Conservation (phyloP, 2,888 invertebrate genomes). For the Xestia ashworthii region DNA sequence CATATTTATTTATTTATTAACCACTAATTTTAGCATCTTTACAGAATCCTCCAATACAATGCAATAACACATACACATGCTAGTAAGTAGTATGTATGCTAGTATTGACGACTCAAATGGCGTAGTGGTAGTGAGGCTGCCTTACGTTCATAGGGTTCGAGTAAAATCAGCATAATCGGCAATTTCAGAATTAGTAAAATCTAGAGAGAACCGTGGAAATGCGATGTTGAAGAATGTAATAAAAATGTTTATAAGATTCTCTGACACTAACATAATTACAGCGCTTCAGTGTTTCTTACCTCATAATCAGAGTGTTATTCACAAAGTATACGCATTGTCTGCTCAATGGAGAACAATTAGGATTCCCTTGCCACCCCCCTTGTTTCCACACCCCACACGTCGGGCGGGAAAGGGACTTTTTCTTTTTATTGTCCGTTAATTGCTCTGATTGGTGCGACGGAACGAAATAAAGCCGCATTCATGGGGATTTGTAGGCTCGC, state of each 20-base stretch:
- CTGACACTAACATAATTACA: conserved; percentile 20
- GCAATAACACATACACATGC: background rate
- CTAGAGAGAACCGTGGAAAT: background rate
- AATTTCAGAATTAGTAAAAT: background rate
- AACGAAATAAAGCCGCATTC: conserved; percentile 83
- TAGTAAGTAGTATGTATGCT: too few relatives aligned
- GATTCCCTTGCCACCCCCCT: conserved; percentile 68
- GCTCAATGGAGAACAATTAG: conserved; percentile 76
- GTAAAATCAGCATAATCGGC: background rate
- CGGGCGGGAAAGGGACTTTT: conserved; percentile 74
- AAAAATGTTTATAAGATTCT: conserved; percentile 16
- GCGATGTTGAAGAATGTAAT: background rate
- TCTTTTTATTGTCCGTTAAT: conserved; percentile 84
- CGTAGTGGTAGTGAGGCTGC: too few relatives aligned
- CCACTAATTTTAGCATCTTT: too few relatives aligned
- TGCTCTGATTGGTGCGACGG: conserved; percentile 86
- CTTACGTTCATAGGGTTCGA: too few relatives aligned
- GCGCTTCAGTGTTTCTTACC: conserved; percentile 36
- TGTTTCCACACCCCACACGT: conserved; percentile 68
- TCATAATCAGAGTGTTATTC: conserved; percentile 67
- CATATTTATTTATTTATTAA: too few relatives aligned
- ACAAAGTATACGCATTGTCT: conserved; percentile 69
- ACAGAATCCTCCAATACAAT: too few relatives aligned
- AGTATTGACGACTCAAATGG: too few relatives aligned
- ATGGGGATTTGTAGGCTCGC: conserved; percentile 77